phyloP scores from a whole-genome alignment of 2,797 vertebrate genomes.

The Chaetophractus vellerosus region DNA sequence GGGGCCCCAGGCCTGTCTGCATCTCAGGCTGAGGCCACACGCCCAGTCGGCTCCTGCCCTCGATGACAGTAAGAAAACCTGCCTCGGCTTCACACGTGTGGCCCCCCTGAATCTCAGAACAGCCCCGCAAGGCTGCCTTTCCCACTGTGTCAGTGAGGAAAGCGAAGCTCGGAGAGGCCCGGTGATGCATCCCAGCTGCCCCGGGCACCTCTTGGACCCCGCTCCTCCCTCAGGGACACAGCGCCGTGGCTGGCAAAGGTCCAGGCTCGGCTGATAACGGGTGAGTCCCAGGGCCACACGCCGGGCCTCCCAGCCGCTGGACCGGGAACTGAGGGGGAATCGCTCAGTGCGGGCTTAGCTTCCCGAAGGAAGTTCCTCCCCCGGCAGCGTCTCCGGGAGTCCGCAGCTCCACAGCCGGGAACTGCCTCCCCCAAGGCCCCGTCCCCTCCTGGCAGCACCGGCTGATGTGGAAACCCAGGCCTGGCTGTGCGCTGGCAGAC shows the following conservation, averaged over 20 bases:
- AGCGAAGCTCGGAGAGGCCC: not conserved
- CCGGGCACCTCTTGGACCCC: not conserved
- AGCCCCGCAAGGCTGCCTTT: not conserved
- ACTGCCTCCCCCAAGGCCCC: slow-evolving; percentile 60
- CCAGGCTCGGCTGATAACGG: not conserved
- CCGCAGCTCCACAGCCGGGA: slow-evolving; percentile 59
- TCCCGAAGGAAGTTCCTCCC: slow-evolving; percentile 63
- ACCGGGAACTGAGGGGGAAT: not conserved
- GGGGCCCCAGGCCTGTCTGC: not conserved
- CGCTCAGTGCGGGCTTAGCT: slow-evolving; percentile 43
- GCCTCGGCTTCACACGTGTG: not conserved
- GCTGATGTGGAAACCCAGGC: slow-evolving; percentile 75
- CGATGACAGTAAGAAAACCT: not conserved
- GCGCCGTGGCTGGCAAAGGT: not conserved
- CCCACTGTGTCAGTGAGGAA: not conserved
- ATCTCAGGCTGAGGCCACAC: not conserved
- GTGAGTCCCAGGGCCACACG: not conserved
- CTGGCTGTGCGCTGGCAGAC: slow-evolving; percentile 66
- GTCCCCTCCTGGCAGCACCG: slow-evolving; percentile 39
- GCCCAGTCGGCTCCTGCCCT: too few species aligned
- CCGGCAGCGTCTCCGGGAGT: slow-evolving; percentile 47
- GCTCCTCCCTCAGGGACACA: not conserved
- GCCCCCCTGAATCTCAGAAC: not conserved
- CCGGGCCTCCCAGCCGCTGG: not conserved
- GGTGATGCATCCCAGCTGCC: accelerated